Evolutionary conservation across 2,888 invertebrate species (phyloP), one percentile per base, ranked within the genome.

Genomic region (Tipula unca): DNA sequence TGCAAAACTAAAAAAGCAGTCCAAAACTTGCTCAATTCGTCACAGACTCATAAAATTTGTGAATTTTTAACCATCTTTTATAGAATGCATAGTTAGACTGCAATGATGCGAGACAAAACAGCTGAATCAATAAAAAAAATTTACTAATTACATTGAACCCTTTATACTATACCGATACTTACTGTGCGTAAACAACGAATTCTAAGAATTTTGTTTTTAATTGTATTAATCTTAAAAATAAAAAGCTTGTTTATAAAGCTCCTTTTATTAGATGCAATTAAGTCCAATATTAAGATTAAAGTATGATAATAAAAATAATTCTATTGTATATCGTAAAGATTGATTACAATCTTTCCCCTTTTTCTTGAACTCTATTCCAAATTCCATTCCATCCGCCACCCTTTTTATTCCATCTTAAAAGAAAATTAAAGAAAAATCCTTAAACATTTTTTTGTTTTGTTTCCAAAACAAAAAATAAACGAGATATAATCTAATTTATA

Each of bases 401-500:
- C 69, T 25, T 69, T 69, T 25, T 17, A 5, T 17, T 25, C 14
- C 69, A 25, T 20, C 48, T 69, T 25, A 17, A n/a, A 69, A 54
- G 2, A 69, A 69, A 54, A 54, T 54, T 54, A 54, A 69, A 25
- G 20, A 69, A 69, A 69, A 69, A 69, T 69, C 69, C 69, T 69
- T 69, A 25, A 25, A 48, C 48, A 48, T 48, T 48, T 17, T 48
- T 48, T n/a, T n/a, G n/a, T n/a, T n/a, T n/a, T n/a, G n/a, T n/a
- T n/a, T n/a, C n/a, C 48, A n/a, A 69, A 69, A 69, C 69, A 69
- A 25, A 69, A 69, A 69, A 69, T 69, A 69, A 69, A 69, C 25
- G 69, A 69, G 69, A 69, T 69, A 69, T 69, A 69, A 69, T 69
- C 69, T 69, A 69, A 69, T 69, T 69, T 69, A 69, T 69, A 69